These are phyloP conservation scores for Parazoanthus atlanticus DNA, from an alignment of 92 coral and sea anemone genomes.

Conservation along the genomic window DNA sequence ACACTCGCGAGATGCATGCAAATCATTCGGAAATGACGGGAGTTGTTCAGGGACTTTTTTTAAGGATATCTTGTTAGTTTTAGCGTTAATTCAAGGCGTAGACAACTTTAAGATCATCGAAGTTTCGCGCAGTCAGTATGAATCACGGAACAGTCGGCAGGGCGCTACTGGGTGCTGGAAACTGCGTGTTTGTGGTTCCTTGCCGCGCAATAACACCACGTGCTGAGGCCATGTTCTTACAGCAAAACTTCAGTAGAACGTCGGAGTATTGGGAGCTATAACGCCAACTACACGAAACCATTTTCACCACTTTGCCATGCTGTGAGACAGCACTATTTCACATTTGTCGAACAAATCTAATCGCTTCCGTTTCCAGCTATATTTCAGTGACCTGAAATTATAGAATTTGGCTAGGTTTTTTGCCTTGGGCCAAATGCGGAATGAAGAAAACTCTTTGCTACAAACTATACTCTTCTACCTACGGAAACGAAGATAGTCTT, in stretches of 20 bases:
- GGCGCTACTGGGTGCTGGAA: background rate
- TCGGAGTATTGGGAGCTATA: background rate
- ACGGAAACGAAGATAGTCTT: background rate
- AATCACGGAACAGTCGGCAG: slow-evolving; percentile 22
- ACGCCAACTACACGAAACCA: background rate
- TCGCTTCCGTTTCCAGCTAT: slow-evolving; percentile 32
- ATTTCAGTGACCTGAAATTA: background rate
- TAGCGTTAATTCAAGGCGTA: slow-evolving; percentile 35
- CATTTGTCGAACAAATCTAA: background rate
- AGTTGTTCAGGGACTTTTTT: background rate
- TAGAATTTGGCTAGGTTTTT: background rate
- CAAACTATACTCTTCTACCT: background rate
- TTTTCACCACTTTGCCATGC: slow-evolving; percentile 14
- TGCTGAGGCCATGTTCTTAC: background rate
- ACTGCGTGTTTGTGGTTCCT: background rate
- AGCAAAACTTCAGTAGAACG: background rate
- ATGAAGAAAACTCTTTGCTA: background rate
- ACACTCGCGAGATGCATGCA: background rate
- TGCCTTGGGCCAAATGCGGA: slow-evolving; percentile 1
- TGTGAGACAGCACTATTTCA: slow-evolving; percentile 12
- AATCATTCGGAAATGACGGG: slow-evolving; percentile 18
- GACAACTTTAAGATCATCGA: slow-evolving; percentile 4
- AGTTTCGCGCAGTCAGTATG: background rate
- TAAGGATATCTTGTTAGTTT: slow-evolving; percentile 19
- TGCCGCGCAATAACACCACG: background rate